Evolutionary conservation across 2,113 vertebrate species (phyloP).

Genomic region (Sphaerodactylus townsendi): DNA sequence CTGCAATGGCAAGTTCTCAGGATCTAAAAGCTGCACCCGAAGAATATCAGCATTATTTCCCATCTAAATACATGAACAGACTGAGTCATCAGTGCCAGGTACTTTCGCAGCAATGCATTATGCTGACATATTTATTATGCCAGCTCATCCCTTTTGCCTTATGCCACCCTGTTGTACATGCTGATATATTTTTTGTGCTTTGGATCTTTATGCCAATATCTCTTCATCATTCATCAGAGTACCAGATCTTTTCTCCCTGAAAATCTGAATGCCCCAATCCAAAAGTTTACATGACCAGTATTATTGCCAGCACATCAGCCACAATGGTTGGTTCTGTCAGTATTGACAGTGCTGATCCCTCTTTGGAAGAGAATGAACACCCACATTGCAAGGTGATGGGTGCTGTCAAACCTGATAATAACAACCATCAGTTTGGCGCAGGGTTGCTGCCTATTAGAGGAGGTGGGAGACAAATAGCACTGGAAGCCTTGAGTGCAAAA

Average conservation of each 20-base stretch:
- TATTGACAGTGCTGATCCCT: background rate
- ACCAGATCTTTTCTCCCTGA: background rate
- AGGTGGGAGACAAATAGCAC: no score
- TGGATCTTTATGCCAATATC: background rate
- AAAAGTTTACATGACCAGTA: background rate
- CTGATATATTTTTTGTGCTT: slow-evolving; percentile 1
- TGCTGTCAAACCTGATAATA: background rate
- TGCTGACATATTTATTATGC: slow-evolving; percentile 28
- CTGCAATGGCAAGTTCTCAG: background rate
- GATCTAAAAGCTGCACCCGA: background rate
- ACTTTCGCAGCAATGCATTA: background rate
- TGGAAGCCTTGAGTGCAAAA: background rate
- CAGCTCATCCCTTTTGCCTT: slow-evolving; percentile 2
- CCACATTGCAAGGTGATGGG: background rate
- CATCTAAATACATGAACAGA: slow-evolving; percentile 1
- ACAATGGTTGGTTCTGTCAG: background rate
- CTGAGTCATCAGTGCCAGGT: background rate
- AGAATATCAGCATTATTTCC: background rate
- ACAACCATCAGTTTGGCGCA: background rate
- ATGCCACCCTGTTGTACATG: background rate
- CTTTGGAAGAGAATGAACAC: background rate
- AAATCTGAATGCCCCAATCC: background rate
- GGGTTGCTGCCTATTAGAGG: no score
- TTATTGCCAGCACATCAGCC: background rate
- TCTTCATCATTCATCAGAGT: background rate